Percentiles rank a stretch among this genome's conserved stretches.
These are phyloP conservation scores for Hipposideros armiger DNA, from an alignment of 2,113 vertebrate species.

Conservation along the genomic window DNA sequence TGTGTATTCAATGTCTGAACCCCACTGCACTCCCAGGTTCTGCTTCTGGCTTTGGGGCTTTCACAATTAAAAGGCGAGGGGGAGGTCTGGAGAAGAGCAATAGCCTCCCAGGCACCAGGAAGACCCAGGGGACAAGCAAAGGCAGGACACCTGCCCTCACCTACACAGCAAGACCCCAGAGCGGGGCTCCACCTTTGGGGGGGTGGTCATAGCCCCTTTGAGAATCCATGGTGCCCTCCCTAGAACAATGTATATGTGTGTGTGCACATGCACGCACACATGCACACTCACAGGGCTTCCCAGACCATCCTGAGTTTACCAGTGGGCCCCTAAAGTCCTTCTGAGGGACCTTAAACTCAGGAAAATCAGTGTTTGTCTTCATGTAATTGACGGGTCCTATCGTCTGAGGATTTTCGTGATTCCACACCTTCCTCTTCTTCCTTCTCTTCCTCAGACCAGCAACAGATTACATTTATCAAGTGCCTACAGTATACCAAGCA, in stretches of 20 bases:
- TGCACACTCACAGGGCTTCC: neutral
- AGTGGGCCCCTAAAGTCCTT: fast-evolving
- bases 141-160: neutral
- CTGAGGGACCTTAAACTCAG: neutral
- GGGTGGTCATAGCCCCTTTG: neutral
- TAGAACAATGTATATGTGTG: fast-evolving
- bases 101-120: neutral
- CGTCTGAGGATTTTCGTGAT: neutral
- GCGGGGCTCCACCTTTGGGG: neutral
- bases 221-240: neutral
- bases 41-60: neutral
- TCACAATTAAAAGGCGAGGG: neutral
- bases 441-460: neutral
- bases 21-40: neutral
- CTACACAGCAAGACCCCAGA: neutral
- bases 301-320: neutral
- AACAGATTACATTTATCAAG: neutral
- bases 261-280: fast-evolving
- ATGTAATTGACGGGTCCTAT: neutral
- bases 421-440: neutral
- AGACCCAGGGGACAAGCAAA: neutral
- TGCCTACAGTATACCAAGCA: neutral
- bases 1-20: neutral
- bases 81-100: fast-evolving
- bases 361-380: neutral